Evolutionary conservation across 2,113 vertebrate species (phyloP).

Genomic region (Campylomormyrus numenius): DNA sequence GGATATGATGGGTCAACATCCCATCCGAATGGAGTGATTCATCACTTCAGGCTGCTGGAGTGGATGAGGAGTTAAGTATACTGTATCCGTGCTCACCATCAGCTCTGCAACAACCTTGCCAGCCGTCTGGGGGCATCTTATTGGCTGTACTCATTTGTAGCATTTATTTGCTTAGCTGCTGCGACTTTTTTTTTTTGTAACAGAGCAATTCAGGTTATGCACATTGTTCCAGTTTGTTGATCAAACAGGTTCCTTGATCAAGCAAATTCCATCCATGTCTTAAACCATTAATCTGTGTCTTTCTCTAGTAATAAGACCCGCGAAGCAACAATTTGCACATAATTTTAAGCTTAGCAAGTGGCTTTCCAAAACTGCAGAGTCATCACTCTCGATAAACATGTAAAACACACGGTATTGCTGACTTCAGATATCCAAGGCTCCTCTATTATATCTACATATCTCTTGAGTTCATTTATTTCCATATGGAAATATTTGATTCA

Average conservation of each 20-base stretch:
- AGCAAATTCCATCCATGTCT: neutral
- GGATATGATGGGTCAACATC: neutral
- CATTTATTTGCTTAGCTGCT: neutral
- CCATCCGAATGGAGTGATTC: neutral
- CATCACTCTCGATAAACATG: neutral
- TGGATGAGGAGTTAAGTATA: neutral
- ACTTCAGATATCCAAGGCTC: neutral
- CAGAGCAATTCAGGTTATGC: neutral
- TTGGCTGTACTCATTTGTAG: neutral
- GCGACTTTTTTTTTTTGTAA: neutral
- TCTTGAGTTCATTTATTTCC: neutral
- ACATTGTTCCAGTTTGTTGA: neutral
- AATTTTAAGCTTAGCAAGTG: neutral
- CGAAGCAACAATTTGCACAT: constrained; percentile 2
- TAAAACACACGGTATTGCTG: neutral
- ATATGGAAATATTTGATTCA: neutral
- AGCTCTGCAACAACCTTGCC: neutral
- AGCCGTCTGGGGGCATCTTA: neutral
- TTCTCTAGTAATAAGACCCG: neutral
- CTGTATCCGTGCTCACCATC: neutral
- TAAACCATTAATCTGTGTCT: neutral
- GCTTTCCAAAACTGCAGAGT: neutral
- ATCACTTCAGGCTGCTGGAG: neutral
- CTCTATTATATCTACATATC: neutral
- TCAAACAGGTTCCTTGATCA: neutral